Evolutionary conservation across 2,113 vertebrate genomes (phyloP), one percentile per base, ranked within the genome.

Genomic region (Carlito syrichta): DNA sequence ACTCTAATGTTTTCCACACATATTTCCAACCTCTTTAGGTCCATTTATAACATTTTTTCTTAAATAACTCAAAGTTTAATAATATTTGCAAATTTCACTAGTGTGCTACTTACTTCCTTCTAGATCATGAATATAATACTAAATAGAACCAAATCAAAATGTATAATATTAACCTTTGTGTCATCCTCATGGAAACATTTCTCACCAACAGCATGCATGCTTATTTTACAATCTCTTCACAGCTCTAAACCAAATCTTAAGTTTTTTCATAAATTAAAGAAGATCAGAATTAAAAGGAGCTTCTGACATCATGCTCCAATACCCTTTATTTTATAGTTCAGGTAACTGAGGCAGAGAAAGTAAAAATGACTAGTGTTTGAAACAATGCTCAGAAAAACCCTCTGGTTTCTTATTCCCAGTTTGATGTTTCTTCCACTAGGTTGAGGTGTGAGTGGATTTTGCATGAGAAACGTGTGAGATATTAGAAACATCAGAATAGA

Each of bases 51-150:
- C 45, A 52, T 62, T 91, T 84, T 73, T 8, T 88, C 40, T 91
- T 83, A 86, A 92, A 66, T 92, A 85, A 66, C 54, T 89, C 45
- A 91, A 94, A 78, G 25, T 90, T 86, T 85, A 92, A 94, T 69
- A 91, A 35, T 54, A 76, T 77, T 87, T 92, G 4, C 38, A 56
- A 50, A 86, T 86, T 92, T 86, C 35, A 85, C 54, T 48, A 58
- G 9, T 2, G 2, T 71, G 43, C 32, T 96, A 14, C 43, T 89
- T 77, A 62, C 14, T 96, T 6, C 43, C 56, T 66, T 73, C 66
- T 82, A 91, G 60, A 91, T 83, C 17, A 43, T 76, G 27, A 76
- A 83, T 79, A 54, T 38, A 60, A 69, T 54, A 56, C 8, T 78
- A 86, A 89, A 40, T 76, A 74, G 62, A 92, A 69, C 12, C 35